These are phyloP conservation scores for Syrrhaptes paradoxus DNA, from an alignment of 2,113 vertebrate genomes.

Conservation along the genomic window DNA sequence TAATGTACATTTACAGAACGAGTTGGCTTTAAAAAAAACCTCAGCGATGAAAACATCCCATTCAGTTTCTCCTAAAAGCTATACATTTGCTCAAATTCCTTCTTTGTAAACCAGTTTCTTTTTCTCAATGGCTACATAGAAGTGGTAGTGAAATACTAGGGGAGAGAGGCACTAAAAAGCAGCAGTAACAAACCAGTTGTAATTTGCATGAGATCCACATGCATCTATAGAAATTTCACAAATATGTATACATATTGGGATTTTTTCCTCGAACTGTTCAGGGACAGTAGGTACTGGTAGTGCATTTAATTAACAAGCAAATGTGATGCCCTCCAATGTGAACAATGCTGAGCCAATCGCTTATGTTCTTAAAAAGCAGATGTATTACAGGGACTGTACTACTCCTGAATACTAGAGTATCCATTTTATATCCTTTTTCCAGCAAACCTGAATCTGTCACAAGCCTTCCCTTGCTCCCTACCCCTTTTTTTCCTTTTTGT, in stretches of 20 bases:
- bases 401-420: slow-evolving; percentile 41
- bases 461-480: slow-evolving; percentile 24
- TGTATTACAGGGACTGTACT: slow-evolving; percentile 61
- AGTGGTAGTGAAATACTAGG: not conserved
- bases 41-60: slow-evolving; percentile 28
- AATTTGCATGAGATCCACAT: slow-evolving; percentile 60
- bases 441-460: slow-evolving; percentile 46
- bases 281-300: slow-evolving; percentile 67
- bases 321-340: slow-evolving; percentile 73
- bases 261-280: slow-evolving; percentile 65
- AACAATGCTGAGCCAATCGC: slow-evolving; percentile 70
- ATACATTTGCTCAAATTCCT: not conserved
- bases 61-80: slow-evolving; percentile 38
- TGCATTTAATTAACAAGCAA: slow-evolving; percentile 81
- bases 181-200: slow-evolving; percentile 37
- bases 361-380: slow-evolving; percentile 70
- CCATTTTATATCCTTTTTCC: slow-evolving; percentile 57
- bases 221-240: slow-evolving; percentile 67
- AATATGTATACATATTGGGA: slow-evolving; percentile 59
- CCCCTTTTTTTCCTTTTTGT: slow-evolving; percentile 4
- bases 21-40: slow-evolving; percentile 31
- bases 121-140: not conserved
- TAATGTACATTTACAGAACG: slow-evolving; percentile 25
- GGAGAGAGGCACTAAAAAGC: not conserved
- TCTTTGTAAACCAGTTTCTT: slow-evolving; percentile 8